Base-by-base conservation (phyloP, 2,797 vertebrate genomes). In the Harpagifer antarcticus region DNA sequence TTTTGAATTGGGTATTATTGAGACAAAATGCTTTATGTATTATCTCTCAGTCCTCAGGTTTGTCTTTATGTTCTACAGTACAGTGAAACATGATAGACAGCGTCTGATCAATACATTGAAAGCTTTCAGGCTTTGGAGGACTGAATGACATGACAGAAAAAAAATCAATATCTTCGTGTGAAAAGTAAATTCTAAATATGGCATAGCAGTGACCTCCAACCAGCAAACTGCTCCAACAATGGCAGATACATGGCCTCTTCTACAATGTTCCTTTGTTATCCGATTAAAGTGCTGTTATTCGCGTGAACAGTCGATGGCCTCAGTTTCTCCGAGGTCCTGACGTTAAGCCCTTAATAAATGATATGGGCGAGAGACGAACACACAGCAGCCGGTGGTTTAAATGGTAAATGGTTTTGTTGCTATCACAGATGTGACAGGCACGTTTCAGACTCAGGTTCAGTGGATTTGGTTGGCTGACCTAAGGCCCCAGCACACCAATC, bases 391-490 rank as follows among this genome's bases (percentile, higher is more conserved):
- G 49, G 53, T 48, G 10, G n/a, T 60, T 55, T 27, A 64, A 57
- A 9, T 16, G 53, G n/a, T 47, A n/a, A n/a, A n/a, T n/a, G n/a
- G 47, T 19, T 31, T 55, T 74, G 31, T 50, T 61, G 16, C 52
- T 48, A 37, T 64, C 45, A 60, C 57, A 72, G 37, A 66, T 61
- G 57, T 80, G 73, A 76, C 12, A 65, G 20, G 50, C 45, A 14
- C 72, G 69, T 11, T 53, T 74, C 20, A 64, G 59, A 59, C 33
- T 37, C 68, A 56, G 58, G 57, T 73, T 77, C 70, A 40, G 45
- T 27, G 53, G 33, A 56, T 63, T 49, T 71, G 53, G 65, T 69
- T 37, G 68, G 56, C 63, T 88, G 84, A 87, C 69, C 55, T 71
- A 10, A 75, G 27, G 58, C 58, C 55, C 44, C 11, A 0, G 68